A percentile compares a stretch with the other conserved stretches of the same genome.
Evolutionary conservation across 2,113 vertebrate species (phyloP).

Genomic region (Hemichromis elongatus): DNA sequence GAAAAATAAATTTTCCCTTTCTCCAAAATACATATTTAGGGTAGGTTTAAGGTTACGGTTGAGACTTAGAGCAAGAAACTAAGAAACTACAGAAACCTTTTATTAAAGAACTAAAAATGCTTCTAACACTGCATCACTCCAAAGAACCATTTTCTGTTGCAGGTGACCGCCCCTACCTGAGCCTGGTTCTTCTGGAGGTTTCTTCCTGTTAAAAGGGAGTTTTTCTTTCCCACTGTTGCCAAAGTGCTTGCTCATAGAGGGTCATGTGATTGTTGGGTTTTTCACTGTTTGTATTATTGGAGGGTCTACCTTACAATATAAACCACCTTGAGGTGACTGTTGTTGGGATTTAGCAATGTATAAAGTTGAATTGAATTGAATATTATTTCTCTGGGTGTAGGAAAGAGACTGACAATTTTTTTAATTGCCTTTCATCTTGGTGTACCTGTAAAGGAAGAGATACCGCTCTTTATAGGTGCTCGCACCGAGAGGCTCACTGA

Average conservation of each 20-base stretch:
- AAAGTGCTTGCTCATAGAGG: background rate
- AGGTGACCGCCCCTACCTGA: background rate
- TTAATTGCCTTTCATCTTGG: background rate
- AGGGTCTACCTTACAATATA: background rate
- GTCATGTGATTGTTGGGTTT: rapidly evolving
- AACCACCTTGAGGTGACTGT: background rate
- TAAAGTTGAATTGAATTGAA: background rate
- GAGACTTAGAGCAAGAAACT: background rate
- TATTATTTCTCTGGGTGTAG: background rate
- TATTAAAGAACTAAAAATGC: background rate
- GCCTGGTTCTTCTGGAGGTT: rapidly evolving
- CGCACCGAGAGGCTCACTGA: conserved; percentile 81
- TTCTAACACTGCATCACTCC: background rate
- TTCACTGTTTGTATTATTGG: rapidly evolving
- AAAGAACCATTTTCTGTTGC: background rate
- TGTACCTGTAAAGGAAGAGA: conserved; percentile 85
- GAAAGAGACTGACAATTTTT: background rate
- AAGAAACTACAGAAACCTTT: too few species aligned
- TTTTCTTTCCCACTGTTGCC: background rate
- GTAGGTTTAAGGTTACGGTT: background rate
- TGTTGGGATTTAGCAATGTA: background rate
- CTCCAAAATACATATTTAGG: background rate
- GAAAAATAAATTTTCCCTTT: background rate
- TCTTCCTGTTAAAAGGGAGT: background rate
- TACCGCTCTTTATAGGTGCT: conserved; percentile 86